A percentile compares a stretch with the other conserved stretches of the same genome.
phyloP scores from a whole-genome alignment of 2,888 invertebrate species.

The Nomada fabriciana region DNA sequence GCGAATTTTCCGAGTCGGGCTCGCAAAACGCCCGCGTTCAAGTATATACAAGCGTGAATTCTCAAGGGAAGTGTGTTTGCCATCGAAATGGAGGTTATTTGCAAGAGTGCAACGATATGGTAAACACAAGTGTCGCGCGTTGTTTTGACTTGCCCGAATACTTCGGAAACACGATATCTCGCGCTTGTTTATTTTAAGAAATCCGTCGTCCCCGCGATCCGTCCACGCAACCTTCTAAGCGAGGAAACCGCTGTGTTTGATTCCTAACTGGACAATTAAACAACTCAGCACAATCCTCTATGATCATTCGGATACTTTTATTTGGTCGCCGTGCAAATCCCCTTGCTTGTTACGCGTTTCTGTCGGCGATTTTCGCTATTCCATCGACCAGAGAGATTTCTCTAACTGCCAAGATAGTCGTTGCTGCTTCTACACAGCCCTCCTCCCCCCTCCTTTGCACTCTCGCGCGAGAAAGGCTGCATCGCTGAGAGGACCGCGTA shows the following conservation, averaged over 20 bases:
- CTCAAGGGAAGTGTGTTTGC: slow-evolving; percentile 14
- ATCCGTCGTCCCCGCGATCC: slow-evolving; percentile 35
- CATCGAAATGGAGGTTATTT: slow-evolving; percentile 17
- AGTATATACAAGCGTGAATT: background rate
- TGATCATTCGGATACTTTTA: background rate
- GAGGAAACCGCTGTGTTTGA: background rate
- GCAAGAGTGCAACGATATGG: slow-evolving; percentile 34
- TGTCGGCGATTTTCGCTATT: slow-evolving; percentile 24
- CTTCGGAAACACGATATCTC: slow-evolving; percentile 61
- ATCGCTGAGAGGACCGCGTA: slow-evolving; percentile 69
- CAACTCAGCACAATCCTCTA: background rate
- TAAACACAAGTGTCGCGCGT: slow-evolving; percentile 48
- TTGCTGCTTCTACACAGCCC: slow-evolving; percentile 30
- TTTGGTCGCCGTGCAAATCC: background rate
- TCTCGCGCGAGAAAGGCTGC: slow-evolving; percentile 64
- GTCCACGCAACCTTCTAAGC: slow-evolving; percentile 9
- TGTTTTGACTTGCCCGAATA: slow-evolving; percentile 60
- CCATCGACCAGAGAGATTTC: slow-evolving; percentile 41
- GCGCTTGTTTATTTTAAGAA: slow-evolving; percentile 64
- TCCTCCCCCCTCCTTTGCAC: slow-evolving; percentile 25
- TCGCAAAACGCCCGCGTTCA: too few relatives aligned
- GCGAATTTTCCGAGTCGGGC: too few relatives aligned
- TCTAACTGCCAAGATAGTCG: slow-evolving; percentile 47
- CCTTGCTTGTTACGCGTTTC: background rate
- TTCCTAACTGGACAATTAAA: slow-evolving; percentile 13